Evolutionary conservation across 2,797 vertebrate species (phyloP), one percentile per base, ranked within the genome.

Genomic region (Tragelaphus eurycerus): DNA sequence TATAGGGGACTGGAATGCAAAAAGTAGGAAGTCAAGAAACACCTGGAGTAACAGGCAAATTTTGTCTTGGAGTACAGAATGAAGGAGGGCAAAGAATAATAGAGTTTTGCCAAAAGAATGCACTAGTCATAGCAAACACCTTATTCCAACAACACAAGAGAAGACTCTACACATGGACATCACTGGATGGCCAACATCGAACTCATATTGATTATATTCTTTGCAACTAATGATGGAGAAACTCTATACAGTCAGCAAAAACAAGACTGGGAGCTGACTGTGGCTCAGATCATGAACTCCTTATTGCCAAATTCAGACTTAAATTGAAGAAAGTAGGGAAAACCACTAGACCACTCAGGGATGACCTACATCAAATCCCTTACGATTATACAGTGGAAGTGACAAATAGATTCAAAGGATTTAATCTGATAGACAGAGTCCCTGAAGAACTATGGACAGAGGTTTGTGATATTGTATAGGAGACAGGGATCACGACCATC

Each of bases 181-280:
- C 4, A 34, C n/a, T 17, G 34, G 2, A 67, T 21, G 1, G 9
- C 4, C 17, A 67, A 34, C 0, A 34, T n/a, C 1, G 17, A 67
- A 67, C 4, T 67, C 62, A 67, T 8, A 67, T 11, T 34, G 64
- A 67, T 34, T 67, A 67, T 34, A 34, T 67, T 67, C 9, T 34
- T 67, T 34, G 64, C 64, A 67, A 17, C n/a, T n/a, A 67, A 67
- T 34, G 64, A 34, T 67, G n/a, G 64, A 34, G 64, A 34, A 67
- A 4, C 64, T 67, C n/a, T 67, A 67, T 11, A 21, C 9, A 67
- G 17, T 34, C 64, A 67, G n/a, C 64, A 67, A 67, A 67, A 67
- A 34, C 9, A 67, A 67, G 64, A 21, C 64, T 0, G 9, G 17
- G n/a, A 67, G n/a, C 64, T 34, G 64, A 67, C 64, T 67, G n/a